phyloP scores from a whole-genome alignment of 2,113 vertebrate species.

The Apaloderma vittatum region DNA sequence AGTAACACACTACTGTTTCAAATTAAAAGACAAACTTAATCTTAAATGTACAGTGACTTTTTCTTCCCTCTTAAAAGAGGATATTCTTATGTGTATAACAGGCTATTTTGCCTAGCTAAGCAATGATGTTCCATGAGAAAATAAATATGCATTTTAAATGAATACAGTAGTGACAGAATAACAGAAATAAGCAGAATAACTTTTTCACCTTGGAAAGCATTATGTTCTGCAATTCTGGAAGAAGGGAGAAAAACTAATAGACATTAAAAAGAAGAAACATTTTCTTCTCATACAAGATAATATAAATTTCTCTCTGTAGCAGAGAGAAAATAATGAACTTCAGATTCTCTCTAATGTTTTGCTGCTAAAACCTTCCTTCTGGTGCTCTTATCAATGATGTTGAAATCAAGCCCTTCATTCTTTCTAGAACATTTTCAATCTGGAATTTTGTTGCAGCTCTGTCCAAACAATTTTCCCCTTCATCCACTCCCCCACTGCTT shows the following conservation, averaged over 20 bases:
- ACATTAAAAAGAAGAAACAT: background rate
- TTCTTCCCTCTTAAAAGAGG: background rate
- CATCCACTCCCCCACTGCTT: accelerated
- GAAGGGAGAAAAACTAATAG: background rate
- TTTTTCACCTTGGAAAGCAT: background rate
- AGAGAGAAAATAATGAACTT: background rate
- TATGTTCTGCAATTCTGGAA: background rate
- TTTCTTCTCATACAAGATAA: background rate
- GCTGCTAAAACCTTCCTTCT: background rate
- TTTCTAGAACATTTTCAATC: background rate
- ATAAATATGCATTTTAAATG: background rate
- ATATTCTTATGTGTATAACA: background rate
- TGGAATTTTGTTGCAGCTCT: background rate
- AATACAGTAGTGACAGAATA: background rate
- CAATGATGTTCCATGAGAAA: background rate
- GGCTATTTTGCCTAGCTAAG: background rate
- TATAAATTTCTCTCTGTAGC: background rate
- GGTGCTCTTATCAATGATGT: background rate
- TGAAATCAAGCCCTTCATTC: background rate
- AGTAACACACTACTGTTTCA: background rate
- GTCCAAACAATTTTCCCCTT: background rate
- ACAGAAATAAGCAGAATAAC: background rate
- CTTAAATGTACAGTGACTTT: background rate
- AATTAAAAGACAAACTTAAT: background rate
- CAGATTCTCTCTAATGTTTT: background rate